phyloP scores from a whole-genome alignment of 2,797 vertebrate genomes.

The Cheirogaleus major region DNA sequence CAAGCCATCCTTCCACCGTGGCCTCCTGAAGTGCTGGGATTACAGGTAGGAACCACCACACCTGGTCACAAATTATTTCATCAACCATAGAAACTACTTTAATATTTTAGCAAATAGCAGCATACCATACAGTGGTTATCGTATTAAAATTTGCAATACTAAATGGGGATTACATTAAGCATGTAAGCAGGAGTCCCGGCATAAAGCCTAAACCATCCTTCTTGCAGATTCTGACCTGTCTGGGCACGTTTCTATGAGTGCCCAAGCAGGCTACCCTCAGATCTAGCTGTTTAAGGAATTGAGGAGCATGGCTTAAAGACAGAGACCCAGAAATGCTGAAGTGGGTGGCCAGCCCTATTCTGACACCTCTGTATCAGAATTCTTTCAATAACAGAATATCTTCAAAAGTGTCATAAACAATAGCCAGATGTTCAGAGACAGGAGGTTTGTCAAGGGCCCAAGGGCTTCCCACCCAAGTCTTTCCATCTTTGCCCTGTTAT shows the following conservation, averaged over 20 bases:
- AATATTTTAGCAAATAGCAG: neutral
- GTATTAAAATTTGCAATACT: neutral
- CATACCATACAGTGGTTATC: neutral
- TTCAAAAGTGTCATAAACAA: neutral
- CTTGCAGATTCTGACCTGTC: neutral
- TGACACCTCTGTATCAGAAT: neutral
- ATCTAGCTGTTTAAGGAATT: neutral
- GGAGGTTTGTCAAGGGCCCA: neutral
- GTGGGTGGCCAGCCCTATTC: neutral
- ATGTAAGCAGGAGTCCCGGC: neutral
- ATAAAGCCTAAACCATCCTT: neutral
- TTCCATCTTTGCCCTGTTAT: rapidly evolving
- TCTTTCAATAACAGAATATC: neutral
- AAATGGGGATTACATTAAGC: neutral
- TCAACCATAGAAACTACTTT: neutral
- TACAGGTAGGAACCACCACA: neutral
- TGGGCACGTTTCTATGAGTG: neutral
- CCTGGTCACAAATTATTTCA: neutral
- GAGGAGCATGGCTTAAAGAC: neutral
- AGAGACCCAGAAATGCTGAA: neutral
- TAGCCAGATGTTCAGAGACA: neutral
- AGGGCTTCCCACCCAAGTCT: neutral
- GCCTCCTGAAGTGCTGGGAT: neutral
- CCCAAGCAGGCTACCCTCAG: neutral
- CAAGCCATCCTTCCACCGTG: neutral